Conservation (phyloP, 92 coral and sea anemone species). For the Galaxea fascicularis region DNA sequence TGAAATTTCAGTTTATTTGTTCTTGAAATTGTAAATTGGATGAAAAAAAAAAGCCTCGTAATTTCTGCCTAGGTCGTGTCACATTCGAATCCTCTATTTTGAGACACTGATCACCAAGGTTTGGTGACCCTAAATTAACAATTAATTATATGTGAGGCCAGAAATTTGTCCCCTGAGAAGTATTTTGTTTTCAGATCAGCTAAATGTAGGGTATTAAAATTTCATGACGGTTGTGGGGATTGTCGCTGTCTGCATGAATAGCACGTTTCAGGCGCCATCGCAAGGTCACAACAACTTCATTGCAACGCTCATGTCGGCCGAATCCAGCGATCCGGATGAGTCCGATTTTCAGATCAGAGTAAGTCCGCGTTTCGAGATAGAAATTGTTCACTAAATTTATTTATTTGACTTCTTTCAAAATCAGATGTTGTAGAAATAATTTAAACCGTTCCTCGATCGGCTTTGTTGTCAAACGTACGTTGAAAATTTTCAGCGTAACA, state of each 20-base stretch:
- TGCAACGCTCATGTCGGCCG: slow-evolving; percentile 55
- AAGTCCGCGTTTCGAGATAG: slow-evolving; percentile 27
- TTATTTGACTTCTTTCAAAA: neutral
- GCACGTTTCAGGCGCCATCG: neutral
- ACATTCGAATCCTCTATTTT: slow-evolving; percentile 6
- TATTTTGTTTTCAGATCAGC: slow-evolving; percentile 76
- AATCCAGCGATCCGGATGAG: slow-evolving; percentile 55
- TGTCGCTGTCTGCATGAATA: slow-evolving; percentile 17
- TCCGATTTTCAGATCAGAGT: slow-evolving; percentile 61
- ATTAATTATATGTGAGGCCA: slow-evolving; percentile 57
- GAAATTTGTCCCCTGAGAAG: slow-evolving; percentile 63
- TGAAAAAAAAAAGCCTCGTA: no score
- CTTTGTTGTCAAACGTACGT: neutral
- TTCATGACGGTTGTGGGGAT: slow-evolving; percentile 62
- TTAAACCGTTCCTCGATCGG: neutral
- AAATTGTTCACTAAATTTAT: neutral
- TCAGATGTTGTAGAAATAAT: neutral
- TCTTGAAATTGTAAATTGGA: neutral
- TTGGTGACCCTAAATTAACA: slow-evolving; percentile 46
- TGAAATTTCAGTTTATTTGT: neutral
- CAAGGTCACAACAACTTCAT: neutral
- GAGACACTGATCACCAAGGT: neutral
- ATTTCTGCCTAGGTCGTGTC: no score
- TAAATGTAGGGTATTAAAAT: slow-evolving; percentile 80
- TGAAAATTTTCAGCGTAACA: neutral